Evolutionary conservation across 2,113 vertebrate genomes (phyloP).

Genomic region (Rallus limicola): DNA sequence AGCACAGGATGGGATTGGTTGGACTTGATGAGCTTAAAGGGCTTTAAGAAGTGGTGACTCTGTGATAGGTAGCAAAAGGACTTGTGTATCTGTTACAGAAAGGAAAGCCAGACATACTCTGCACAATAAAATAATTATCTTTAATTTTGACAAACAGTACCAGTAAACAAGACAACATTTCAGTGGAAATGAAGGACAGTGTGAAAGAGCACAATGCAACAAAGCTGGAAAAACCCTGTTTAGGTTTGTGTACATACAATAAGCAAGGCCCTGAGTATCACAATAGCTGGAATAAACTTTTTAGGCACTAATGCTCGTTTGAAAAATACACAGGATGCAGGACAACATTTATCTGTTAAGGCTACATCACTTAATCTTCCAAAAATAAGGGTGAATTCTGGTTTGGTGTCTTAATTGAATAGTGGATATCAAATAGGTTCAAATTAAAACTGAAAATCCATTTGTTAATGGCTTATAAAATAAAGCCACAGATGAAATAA

Average conservation of each 20-base stretch:
- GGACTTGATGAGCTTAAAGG: too few species aligned
- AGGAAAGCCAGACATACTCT: not conserved
- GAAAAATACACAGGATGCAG: slow-evolving; percentile 39
- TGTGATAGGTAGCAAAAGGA: not conserved
- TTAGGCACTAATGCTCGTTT: slow-evolving; percentile 46
- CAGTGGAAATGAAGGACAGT: not conserved
- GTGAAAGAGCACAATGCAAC: not conserved
- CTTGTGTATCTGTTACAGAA: not conserved
- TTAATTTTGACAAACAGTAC: slow-evolving; percentile 4
- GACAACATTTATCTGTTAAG: slow-evolving; percentile 14
- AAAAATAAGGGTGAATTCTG: not conserved
- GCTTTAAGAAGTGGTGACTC: too few species aligned
- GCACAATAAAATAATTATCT: not conserved
- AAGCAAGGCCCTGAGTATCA: slow-evolving; percentile 63
- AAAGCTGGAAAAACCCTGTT: not conserved
- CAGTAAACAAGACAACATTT: not conserved
- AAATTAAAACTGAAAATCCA: not conserved
- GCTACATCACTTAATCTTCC: not conserved
- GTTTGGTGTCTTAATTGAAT: not conserved
- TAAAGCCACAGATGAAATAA: not conserved
- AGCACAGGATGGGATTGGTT: too few species aligned
- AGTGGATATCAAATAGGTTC: not conserved
- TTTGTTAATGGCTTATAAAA: not conserved
- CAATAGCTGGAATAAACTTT: slow-evolving; percentile 28
- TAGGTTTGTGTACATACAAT: not conserved